Evolutionary conservation across 2,888 invertebrate species (phyloP).

Genomic region (Girardia tigrina): DNA sequence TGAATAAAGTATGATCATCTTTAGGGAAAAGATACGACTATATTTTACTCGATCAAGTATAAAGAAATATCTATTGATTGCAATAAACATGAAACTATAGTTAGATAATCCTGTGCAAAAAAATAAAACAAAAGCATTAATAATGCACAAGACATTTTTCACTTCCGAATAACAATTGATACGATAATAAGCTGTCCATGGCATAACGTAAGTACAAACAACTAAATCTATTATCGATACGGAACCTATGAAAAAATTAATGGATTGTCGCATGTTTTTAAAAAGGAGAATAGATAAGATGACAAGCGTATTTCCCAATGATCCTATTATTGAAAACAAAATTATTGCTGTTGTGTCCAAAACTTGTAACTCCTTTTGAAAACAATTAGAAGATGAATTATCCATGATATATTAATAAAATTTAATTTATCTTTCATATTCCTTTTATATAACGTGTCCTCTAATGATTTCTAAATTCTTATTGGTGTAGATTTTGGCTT

Average conservation of each 20-base stretch:
- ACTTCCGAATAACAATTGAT: not conserved
- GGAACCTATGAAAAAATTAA: conserved; percentile 26
- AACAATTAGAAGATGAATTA: not conserved
- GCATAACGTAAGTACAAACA: conserved; percentile 30
- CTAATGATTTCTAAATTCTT: too few species aligned
- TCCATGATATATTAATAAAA: too few species aligned
- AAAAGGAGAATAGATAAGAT: not conserved
- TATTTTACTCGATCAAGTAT: conserved; percentile 27
- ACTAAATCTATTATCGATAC: conserved; percentile 24
- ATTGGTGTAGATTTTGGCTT: too few species aligned
- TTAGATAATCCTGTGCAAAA: conserved; percentile 28
- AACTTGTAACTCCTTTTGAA: not conserved
- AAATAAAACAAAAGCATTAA: conserved; percentile 29
- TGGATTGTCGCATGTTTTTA: not conserved
- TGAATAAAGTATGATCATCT: not conserved
- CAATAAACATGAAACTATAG: conserved; percentile 34
- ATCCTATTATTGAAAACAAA: not conserved
- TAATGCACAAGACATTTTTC: conserved; percentile 6
- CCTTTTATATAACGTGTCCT: too few species aligned
- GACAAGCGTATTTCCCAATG: conserved; percentile 17
- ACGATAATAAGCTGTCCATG: conserved; percentile 20
- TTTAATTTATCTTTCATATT: too few species aligned
- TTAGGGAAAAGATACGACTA: conserved; percentile 20
- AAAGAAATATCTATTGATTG: conserved; percentile 20
- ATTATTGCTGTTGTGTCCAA: not conserved